Evolutionary conservation across 2,888 invertebrate species (phyloP), one percentile per base, ranked within the genome.

Genomic region (Ochlodes sylvanus): DNA sequence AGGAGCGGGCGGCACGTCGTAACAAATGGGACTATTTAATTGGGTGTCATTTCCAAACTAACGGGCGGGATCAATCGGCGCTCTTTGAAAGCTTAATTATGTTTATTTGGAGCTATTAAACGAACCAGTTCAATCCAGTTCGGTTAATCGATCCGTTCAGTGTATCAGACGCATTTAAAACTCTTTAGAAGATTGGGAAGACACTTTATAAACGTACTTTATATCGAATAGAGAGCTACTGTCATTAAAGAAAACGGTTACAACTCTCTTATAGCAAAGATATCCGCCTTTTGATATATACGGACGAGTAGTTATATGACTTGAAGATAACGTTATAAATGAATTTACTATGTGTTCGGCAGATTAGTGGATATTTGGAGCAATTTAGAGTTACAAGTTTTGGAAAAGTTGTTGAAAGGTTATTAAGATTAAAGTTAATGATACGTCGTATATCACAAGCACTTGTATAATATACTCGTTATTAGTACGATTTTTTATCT

Each of bases 81-180:
- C 75, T 80, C 86, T 89, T 89, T 90, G 84, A 88, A 86, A 88
- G 86, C 86, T 89, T 89, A 89, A 91, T 91, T 89, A 89, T 90
- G 88, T 91, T 90, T 89, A 89, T 90, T 81, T 75, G 82, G 79
- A 83, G 76, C 85, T 89, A 90, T 92, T 89, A 87, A 87, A 78
- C 84, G 76, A 77, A 86, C 86, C 82, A 88, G 87, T 87, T 86
- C 42, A 47, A 60, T 54, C 61, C 83, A 88, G 87, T 87, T 86
- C 78, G 69, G 80, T 85, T 87, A 88, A 88, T 87, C 83, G 86
- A 81, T 82, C 81, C 78, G 73, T 80, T 68, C 63, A 63, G 19
- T 50, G 63, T 63, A 68, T 68, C 57, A 47, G 41, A 41, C 74
- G 78, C 77, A 76, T 82, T 82, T 63, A 77, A 84, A 85, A 84